Base-by-base conservation (phyloP, 2,888 invertebrate genomes). In the Rhagophthalmus giganteus region DNA sequence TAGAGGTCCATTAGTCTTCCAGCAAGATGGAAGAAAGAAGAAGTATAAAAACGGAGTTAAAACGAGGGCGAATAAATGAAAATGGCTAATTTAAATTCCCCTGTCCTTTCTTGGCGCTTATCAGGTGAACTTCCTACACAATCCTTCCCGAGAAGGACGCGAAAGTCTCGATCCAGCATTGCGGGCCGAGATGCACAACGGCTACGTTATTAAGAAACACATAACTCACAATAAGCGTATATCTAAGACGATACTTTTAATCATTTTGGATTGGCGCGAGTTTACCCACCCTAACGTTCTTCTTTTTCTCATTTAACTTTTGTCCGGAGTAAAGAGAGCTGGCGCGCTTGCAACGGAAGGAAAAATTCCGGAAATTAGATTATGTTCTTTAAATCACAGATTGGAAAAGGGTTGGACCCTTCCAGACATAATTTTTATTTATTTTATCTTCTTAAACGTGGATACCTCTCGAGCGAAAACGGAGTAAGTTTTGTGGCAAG, bases 21-120 rank as follows among this genome's bases (percentile, higher is more conserved):
- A 40, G 50, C 41, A 55, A 48, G 59, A 63, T 59, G 50, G 62
- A 61, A 65, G 63, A 65, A 64, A 59, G 65, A 64, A 64, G 47
- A 55, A 57, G 60, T 49, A 64, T 59, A 67, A 69, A 68, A 66
- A 64, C 63, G 54, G 61, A 64, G 62, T 65, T 68, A 62, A 67
- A 70, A 68, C 65, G 68, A 66, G 70, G 67, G 67, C 68, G 70
- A 71, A 69, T 71, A 71, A 71, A 71, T 69, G 71, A 71, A 72
- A 72, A 70, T 69, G 69, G 71, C 71, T 71, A 72, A 72, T 72
- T 72, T 72, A 71, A 69, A 72, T 71, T 69, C 70, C 68, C 69
- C 55, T 44, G 54, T 54, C 54, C 45, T 54, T 49, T 49, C 49
- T 40, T 42, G 10, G 38, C 35, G 47, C 38, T 42, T 34, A 48